A percentile compares a stretch with the other conserved stretches of the same genome.
These are phyloP conservation scores for Ctenoplectra terminalis DNA, from an alignment of 1,140 invertebrate species.

Conservation along the genomic window DNA sequence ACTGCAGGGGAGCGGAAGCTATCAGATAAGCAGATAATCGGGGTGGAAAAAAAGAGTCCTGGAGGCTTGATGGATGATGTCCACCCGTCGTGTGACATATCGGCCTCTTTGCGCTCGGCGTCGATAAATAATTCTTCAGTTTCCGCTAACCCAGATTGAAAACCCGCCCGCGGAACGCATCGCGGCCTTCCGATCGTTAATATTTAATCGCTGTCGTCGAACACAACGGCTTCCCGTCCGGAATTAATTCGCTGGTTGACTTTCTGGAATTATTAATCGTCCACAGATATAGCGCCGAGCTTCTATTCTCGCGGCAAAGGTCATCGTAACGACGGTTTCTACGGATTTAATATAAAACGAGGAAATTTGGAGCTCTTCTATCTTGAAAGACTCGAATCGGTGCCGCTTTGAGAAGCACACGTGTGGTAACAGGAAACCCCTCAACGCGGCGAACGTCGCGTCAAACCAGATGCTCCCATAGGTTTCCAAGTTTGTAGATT, in stretches of 20 bases:
- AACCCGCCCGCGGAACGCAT: not conserved
- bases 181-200: not conserved
- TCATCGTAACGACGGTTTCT: not conserved
- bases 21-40: not conserved
- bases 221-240: not conserved
- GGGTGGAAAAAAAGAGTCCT: not conserved
- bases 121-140: constrained; percentile 36
- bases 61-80: constrained; percentile 1
- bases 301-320: not conserved
- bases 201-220: constrained; percentile 28
- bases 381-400: too few species aligned
- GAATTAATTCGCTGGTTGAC: constrained; percentile 19
- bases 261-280: constrained; percentile 26
- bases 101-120: not conserved
- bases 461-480: too few species aligned
- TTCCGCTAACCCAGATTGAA: constrained; percentile 39
- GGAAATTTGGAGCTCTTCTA: too few species aligned
- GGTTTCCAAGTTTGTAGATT: too few species aligned
- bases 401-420: too few species aligned
- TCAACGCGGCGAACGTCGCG: too few species aligned
- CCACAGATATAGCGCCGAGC: not conserved
- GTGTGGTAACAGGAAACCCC: too few species aligned
- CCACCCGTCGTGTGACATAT: not conserved
- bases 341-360: too few species aligned
- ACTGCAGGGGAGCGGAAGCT: not conserved